Conservation (phyloP, 2,888 invertebrate genomes). For the Sabatieria punctata region DNA sequence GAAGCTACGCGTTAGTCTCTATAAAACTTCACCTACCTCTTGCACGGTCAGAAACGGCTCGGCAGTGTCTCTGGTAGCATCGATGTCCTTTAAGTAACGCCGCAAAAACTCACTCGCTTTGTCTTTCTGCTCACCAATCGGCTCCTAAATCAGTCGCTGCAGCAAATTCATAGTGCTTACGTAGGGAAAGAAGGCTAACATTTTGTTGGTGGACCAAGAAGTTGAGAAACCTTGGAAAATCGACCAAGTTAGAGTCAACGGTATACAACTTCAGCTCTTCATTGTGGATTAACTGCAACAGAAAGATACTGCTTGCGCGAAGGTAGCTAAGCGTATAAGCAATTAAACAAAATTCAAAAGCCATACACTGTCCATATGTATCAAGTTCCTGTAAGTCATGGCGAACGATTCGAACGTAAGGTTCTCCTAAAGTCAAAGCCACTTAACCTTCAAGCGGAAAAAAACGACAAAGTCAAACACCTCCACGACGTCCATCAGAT, state of each 20-base stretch:
- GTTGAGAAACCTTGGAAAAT: not conserved
- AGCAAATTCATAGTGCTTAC: too few relatives aligned
- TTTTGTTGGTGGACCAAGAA: not conserved
- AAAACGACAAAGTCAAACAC: too few relatives aligned
- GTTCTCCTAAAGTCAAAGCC: constrained; percentile 9
- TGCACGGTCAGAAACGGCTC: constrained; percentile 5
- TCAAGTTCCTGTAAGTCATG: constrained; percentile 15
- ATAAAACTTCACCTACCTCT: constrained; percentile 4
- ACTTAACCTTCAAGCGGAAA: not conserved
- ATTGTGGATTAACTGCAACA: too few relatives aligned
- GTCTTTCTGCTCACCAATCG: not conserved
- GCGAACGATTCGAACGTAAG: constrained; percentile 18
- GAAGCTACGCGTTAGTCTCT: too few relatives aligned
- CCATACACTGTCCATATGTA: constrained; percentile 15
- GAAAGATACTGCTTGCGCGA: too few relatives aligned
- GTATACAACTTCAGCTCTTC: not conserved
- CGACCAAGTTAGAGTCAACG: not conserved
- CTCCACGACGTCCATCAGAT: constrained; percentile 26
- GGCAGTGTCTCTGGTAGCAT: not conserved
- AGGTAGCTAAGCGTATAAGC: too few relatives aligned
- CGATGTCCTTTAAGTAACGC: not conserved
- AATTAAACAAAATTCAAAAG: not conserved
- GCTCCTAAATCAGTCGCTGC: too few relatives aligned
- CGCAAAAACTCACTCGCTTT: not conserved
- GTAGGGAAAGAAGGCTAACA: not conserved